Conservation (phyloP, 2,797 vertebrate genomes). For the Xiphophorus birchmanni region DNA sequence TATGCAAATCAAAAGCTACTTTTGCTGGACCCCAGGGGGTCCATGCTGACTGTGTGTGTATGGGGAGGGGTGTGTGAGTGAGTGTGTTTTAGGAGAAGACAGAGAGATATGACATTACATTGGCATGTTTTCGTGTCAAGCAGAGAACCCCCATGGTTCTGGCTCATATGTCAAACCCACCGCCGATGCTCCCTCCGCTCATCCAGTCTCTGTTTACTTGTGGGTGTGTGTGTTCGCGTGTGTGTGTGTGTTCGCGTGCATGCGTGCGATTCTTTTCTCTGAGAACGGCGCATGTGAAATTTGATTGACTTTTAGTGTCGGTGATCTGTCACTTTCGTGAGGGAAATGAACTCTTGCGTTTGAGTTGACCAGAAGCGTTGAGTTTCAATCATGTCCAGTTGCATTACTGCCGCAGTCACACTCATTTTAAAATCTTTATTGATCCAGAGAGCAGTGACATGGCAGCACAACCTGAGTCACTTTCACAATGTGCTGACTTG, state of each 20-base stretch:
- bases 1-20: conserved; percentile 50
- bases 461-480: conserved; percentile 15
- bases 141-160: conserved; percentile 52
- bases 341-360: conserved; percentile 21
- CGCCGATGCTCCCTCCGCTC: conserved; percentile 27
- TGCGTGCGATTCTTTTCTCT: conserved; percentile 11
- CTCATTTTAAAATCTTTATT: conserved; percentile 25
- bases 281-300: conserved; percentile 32
- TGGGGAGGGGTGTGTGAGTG: conserved; percentile 7
- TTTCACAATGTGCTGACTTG: conserved; percentile 35
- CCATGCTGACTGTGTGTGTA: conserved; percentile 19
- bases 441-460: conserved; percentile 30
- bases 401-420: conserved; percentile 15
- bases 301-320: conserved; percentile 48
- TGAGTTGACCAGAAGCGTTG: conserved; percentile 23
- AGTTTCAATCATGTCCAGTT: neutral
- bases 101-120: conserved; percentile 44
- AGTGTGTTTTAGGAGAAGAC: conserved; percentile 17
- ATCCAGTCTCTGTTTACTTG: conserved; percentile 1
- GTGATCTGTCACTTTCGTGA: conserved; percentile 26
- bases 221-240: neutral
- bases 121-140: conserved; percentile 53
- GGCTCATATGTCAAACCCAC: conserved; percentile 64
- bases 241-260: conserved; percentile 1
- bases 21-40: conserved; percentile 36